Evolutionary conservation across 1,140 invertebrate genomes (phyloP), one percentile per base, ranked within the genome.

Genomic region (Potamilus streckersoni): DNA sequence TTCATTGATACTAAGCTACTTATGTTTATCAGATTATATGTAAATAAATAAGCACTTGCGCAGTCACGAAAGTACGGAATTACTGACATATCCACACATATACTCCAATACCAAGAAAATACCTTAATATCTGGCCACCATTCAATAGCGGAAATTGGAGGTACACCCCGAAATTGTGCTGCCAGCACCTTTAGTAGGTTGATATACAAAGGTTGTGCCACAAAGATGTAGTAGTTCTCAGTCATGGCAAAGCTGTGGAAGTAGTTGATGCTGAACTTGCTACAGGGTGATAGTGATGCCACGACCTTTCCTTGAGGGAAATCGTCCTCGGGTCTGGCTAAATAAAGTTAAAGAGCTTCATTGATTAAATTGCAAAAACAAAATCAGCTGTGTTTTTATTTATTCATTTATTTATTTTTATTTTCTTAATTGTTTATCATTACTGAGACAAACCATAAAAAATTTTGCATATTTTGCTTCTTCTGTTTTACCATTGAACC

Each of bases 161-260:
- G 77, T 58, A 84, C 87, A 38, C 90, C 89, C 71, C 87, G 89
- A 27, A 91, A 74, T 73, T 90, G 86, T 17, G 89, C 90, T 16
- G 90, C 88, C 0, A 94, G 76, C 67, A 94, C 87, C 11, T 89
- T 90, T 0, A 91, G 82, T 3, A 96, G 74, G 2, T 93, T 95
- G n/a, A 96, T 87, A 13, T 92, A 91, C 38, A 96, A 78, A 0
- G 95, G 95, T 87, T 96, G 95, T 86, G 97, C 96, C 13, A 96
- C 92, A 69, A 96, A 93, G 49, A 97, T 92, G 85, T 94, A 95
- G 86, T 94, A 96, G 84, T 95, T 94, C 55, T 95, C 93, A 0
- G 95, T 95, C 49, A 96, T 92, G 19, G 94, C 95, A 90, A 97
- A 97, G 15, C 95, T 95, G 84, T 97, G 96, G 94, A 96, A 96